phyloP scores from a whole-genome alignment of 1,140 invertebrate species.

The Caenorhabditis briggsae region DNA sequence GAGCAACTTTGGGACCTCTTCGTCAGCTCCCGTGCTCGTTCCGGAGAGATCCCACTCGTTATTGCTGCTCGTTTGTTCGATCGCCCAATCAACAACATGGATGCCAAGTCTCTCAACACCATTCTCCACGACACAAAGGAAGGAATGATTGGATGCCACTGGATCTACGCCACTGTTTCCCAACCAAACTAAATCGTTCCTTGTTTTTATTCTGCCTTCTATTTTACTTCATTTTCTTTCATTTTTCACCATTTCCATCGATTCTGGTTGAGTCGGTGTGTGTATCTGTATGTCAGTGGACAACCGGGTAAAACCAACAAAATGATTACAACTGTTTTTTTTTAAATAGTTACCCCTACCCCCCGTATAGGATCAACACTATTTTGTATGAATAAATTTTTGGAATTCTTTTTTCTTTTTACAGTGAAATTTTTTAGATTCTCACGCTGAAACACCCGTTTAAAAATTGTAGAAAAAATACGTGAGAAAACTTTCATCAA shows the following conservation, averaged over 20 bases:
- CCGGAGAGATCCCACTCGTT: constrained; percentile 75
- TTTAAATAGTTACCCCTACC: background rate
- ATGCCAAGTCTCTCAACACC: constrained; percentile 71
- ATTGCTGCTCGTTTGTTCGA: constrained; percentile 73
- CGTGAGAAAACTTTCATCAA: no score
- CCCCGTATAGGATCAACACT: constrained; percentile 2
- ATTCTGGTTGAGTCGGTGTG: constrained; percentile 54
- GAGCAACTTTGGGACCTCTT: constrained; percentile 77
- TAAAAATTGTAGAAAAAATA: no score
- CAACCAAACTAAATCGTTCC: constrained; percentile 60
- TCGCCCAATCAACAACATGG: constrained; percentile 72
- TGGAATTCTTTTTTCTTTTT: background rate
- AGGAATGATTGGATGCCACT: constrained; percentile 73
- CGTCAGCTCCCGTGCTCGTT: constrained; percentile 76
- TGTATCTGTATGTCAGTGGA: constrained; percentile 49
- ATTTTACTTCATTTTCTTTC: background rate
- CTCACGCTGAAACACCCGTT: no score
- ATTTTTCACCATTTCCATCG: constrained; percentile 13
- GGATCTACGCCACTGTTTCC: constrained; percentile 73
- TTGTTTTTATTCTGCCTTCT: background rate
- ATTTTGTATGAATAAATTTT: constrained; percentile 19
- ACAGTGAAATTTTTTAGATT: no score
- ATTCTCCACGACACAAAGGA: constrained; percentile 70
- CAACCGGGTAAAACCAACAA: constrained; percentile 52
- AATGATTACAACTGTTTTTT: background rate